These are phyloP conservation scores for Chaetodon auriga DNA, from an alignment of 2,113 vertebrate genomes.

Conservation along the genomic window DNA sequence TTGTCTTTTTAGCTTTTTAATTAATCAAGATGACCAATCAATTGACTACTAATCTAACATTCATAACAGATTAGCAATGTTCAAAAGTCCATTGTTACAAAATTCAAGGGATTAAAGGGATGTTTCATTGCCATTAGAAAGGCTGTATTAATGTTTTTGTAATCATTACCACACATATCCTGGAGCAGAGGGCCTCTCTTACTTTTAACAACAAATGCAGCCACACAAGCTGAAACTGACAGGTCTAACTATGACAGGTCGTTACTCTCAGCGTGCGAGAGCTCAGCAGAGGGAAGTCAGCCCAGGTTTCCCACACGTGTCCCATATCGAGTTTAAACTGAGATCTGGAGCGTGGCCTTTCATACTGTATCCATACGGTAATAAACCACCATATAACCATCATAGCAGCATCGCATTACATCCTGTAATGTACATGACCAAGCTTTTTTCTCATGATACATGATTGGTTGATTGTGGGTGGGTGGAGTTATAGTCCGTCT, in stretches of 20 bases:
- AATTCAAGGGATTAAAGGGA: no score
- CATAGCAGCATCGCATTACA: slow-evolving; percentile 52
- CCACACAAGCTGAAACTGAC: not conserved
- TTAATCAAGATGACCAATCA: not conserved
- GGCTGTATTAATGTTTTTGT: not conserved
- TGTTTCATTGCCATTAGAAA: not conserved
- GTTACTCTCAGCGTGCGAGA: not conserved
- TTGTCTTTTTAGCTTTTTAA: not conserved
- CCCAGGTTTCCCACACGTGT: slow-evolving; percentile 47
- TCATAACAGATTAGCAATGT: not conserved
- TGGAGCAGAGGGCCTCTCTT: not conserved
- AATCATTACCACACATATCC: not conserved
- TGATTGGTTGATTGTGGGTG: slow-evolving; percentile 26
- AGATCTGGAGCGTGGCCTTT: slow-evolving; percentile 21
- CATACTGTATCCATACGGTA: slow-evolving; percentile 35
- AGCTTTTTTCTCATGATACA: slow-evolving; percentile 13
- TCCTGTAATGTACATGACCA: slow-evolving; percentile 58
- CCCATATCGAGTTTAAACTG: slow-evolving; percentile 48
- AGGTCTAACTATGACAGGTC: not conserved
- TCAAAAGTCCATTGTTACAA: no score
- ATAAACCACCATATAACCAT: slow-evolving; percentile 43
- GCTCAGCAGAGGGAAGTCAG: not conserved
- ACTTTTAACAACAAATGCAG: not conserved
- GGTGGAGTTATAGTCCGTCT: slow-evolving; percentile 41
- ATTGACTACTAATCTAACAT: not conserved